Evolutionary conservation across 2,113 vertebrate species (phyloP).

Genomic region (Dissostichus mawsoni): DNA sequence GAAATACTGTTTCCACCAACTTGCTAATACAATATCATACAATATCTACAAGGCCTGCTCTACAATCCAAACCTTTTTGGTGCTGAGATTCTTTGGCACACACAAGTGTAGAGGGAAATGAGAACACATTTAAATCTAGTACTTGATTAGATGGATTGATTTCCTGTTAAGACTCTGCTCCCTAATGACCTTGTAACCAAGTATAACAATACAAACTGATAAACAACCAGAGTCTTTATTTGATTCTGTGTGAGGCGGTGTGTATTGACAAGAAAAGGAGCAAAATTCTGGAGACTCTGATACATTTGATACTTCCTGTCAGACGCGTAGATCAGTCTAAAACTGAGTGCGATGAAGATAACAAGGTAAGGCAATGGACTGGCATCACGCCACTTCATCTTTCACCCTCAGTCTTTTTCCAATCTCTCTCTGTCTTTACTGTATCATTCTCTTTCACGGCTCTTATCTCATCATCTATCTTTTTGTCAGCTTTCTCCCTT

Average conservation of each 20-base stretch:
- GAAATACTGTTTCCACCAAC: too few species aligned
- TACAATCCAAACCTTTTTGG: background rate
- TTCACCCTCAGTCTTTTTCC: slow-evolving; percentile 42
- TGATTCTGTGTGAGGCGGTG: slow-evolving; percentile 14
- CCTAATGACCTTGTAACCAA: slow-evolving; percentile 40
- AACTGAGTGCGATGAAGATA: slow-evolving; percentile 64
- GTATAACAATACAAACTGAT: slow-evolving; percentile 25
- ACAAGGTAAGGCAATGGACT: slow-evolving; percentile 56
- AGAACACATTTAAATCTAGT: slow-evolving; percentile 24
- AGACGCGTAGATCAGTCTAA: slow-evolving; percentile 55
- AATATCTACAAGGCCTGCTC: slow-evolving; percentile 3
- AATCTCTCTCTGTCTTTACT: slow-evolving; percentile 59
- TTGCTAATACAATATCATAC: background rate
- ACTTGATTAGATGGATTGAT: slow-evolving; percentile 48
- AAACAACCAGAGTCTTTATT: slow-evolving; percentile 27
- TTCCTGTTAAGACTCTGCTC: slow-evolving; percentile 31
- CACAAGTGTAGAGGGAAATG: background rate
- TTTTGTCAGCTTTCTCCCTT: slow-evolving; percentile 60
- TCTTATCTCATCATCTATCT: slow-evolving; percentile 69
- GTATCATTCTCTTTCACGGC: slow-evolving; percentile 58
- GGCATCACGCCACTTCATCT: slow-evolving; percentile 50
- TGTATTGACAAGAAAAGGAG: slow-evolving; percentile 21
- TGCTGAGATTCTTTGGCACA: background rate
- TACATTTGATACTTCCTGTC: slow-evolving; percentile 46
- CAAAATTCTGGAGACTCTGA: slow-evolving; percentile 30